phyloP scores from a whole-genome alignment of 2,888 invertebrate genomes.

The Pammene fasciana region DNA sequence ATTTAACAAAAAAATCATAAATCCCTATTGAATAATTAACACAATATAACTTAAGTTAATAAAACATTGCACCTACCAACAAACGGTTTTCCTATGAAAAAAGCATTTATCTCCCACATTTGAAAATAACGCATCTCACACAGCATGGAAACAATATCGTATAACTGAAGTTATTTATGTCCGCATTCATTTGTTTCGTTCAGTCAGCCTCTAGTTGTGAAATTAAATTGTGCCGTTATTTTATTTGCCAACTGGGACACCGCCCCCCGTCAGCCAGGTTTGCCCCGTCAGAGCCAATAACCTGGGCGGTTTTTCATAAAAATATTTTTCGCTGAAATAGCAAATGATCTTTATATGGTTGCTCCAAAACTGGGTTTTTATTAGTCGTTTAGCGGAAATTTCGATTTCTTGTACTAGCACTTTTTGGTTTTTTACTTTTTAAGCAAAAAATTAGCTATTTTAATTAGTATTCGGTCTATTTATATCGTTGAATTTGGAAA shows the following conservation, averaged over 20 bases:
- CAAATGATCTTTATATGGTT: neutral
- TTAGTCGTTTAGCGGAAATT: too few relatives aligned
- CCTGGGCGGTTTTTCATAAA: neutral
- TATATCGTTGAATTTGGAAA: too few relatives aligned
- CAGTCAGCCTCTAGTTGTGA: slow-evolving; percentile 36
- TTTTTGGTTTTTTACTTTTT: too few relatives aligned
- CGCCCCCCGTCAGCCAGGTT: neutral
- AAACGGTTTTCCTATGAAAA: neutral
- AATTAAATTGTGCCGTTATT: slow-evolving; percentile 38
- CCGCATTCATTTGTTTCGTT: slow-evolving; percentile 34
- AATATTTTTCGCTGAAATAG: neutral
- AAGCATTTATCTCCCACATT: neutral
- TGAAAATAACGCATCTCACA: slow-evolving; percentile 8
- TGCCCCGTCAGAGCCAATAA: neutral
- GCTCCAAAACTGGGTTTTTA: too few relatives aligned
- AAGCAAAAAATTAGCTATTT: too few relatives aligned
- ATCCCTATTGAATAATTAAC: too few relatives aligned
- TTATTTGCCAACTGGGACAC: slow-evolving; percentile 38
- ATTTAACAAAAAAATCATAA: too few relatives aligned
- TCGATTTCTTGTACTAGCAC: too few relatives aligned
- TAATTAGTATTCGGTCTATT: too few relatives aligned
- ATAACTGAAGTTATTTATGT: slow-evolving; percentile 36
- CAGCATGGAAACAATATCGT: slow-evolving; percentile 18
- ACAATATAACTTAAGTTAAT: too few relatives aligned
- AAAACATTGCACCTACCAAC: too few relatives aligned